Conservation (phyloP, 2,888 invertebrate genomes). For the Aelia acuminata region DNA sequence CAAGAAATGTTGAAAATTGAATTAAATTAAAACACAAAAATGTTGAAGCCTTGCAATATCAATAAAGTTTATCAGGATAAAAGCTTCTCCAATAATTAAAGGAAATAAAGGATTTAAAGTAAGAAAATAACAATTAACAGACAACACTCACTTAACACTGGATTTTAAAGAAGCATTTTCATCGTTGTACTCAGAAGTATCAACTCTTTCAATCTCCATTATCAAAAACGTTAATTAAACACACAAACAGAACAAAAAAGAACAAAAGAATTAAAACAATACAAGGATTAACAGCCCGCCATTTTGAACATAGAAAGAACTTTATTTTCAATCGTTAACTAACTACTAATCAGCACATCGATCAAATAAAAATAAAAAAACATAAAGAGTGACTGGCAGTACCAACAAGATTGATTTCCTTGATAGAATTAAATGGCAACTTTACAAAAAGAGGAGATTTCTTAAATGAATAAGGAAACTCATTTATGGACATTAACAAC, state of each 20-base stretch:
- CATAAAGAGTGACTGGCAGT: background rate
- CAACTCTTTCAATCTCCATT: conserved; percentile 55
- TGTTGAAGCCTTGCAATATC: background rate
- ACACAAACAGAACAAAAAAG: conserved; percentile 47
- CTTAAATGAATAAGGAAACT: background rate
- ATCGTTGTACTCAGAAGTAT: conserved; percentile 46
- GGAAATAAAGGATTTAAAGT: background rate
- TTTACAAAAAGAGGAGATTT: background rate
- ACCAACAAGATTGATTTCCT: background rate
- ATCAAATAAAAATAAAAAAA: background rate
- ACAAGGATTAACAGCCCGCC: conserved; percentile 62
- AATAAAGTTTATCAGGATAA: background rate
- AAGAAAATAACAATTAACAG: conserved; percentile 40
- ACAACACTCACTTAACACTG: conserved; percentile 53
- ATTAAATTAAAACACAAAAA: background rate
- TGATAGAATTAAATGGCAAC: too few relatives aligned
- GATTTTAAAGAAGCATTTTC: conserved; percentile 52
- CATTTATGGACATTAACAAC: conserved; percentile 1
- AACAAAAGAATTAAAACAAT: conserved; percentile 59
- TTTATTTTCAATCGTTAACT: conserved; percentile 54
- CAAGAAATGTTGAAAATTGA: background rate
- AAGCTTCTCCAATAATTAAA: background rate
- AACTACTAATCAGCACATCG: conserved; percentile 19
- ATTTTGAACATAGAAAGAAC: conserved; percentile 62
- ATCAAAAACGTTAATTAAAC: conserved; percentile 19